A percentile compares a stretch with the other conserved stretches of the same genome.
phyloP scores from a whole-genome alignment of 2,888 invertebrate genomes.

The Ophion costatus region DNA sequence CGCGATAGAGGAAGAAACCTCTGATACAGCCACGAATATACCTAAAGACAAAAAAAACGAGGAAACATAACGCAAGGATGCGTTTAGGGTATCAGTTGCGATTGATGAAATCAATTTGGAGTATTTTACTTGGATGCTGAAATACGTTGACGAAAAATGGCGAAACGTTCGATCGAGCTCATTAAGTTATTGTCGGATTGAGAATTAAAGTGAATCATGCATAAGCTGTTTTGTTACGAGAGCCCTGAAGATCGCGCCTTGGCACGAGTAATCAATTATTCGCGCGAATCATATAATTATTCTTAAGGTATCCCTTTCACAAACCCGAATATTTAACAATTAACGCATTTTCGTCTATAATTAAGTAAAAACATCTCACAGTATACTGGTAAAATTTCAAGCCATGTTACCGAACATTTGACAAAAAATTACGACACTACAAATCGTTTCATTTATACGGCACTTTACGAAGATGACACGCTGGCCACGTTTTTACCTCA shows the following conservation, averaged over 20 bases:
- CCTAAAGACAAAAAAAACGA: constrained; percentile 13
- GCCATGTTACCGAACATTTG: too few species aligned
- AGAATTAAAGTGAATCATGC: constrained; percentile 4
- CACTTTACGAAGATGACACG: too few species aligned
- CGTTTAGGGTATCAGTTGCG: constrained; percentile 21
- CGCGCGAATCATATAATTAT: too few species aligned
- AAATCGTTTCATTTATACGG: too few species aligned
- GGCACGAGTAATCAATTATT: background rate
- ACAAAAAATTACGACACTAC: too few species aligned
- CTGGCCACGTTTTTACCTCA: too few species aligned
- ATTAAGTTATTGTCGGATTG: constrained; percentile 10
- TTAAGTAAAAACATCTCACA: too few species aligned
- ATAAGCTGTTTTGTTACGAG: background rate
- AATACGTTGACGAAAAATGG: constrained; percentile 31
- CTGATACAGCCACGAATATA: constrained; percentile 12
- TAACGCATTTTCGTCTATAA: too few species aligned
- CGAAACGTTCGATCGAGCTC: background rate
- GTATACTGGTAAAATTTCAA: too few species aligned
- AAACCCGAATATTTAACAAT: too few species aligned
- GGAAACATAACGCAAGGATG: constrained; percentile 46
- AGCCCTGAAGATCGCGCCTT: background rate
- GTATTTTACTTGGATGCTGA: constrained; percentile 24
- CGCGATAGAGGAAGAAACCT: constrained; percentile 14
- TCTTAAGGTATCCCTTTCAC: too few species aligned
- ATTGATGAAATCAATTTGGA: constrained; percentile 1